phyloP scores from a whole-genome alignment of 2,888 invertebrate species.

The Stegana nigrithorax region DNA sequence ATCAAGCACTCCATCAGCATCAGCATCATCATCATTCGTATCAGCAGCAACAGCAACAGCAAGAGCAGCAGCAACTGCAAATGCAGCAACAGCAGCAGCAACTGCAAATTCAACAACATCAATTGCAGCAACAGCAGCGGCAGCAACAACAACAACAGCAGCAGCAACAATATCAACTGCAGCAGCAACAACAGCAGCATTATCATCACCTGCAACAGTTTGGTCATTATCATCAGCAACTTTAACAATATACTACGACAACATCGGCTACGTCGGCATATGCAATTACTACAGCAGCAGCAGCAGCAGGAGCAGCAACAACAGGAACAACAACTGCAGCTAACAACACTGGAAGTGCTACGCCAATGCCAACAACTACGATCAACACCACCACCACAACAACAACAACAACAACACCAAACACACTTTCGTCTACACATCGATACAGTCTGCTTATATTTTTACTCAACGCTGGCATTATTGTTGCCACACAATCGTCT shows the following conservation, averaged over 20 bases:
- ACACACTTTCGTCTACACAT: too few species aligned
- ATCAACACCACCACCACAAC: too few species aligned
- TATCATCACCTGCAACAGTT: slow-evolving; percentile 41
- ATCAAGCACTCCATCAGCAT: slow-evolving; percentile 5
- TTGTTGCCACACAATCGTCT: too few species aligned
- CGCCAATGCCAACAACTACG: too few species aligned
- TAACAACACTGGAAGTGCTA: too few species aligned
- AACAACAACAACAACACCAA: too few species aligned
- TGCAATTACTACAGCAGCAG: background rate
- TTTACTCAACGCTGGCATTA: too few species aligned
- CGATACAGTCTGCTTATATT: too few species aligned
- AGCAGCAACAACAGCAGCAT: slow-evolving; percentile 31
- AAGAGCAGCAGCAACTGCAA: slow-evolving; percentile 26
- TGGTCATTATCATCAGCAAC: slow-evolving; percentile 55
- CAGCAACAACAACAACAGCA: slow-evolving; percentile 9
- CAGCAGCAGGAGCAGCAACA: background rate
- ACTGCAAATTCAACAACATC: background rate
- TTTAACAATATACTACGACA: slow-evolving; percentile 47
- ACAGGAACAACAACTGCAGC: background rate
- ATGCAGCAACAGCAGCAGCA: slow-evolving; percentile 27
- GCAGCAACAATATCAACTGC: slow-evolving; percentile 20
- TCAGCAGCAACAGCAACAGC: slow-evolving; percentile 24
- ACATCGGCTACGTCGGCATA: background rate
- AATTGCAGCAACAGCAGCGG: background rate
- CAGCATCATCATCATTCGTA: background rate